These are phyloP conservation scores for Leptobrachium leishanense DNA, from an alignment of 2,113 vertebrate species.

Conservation along the genomic window DNA sequence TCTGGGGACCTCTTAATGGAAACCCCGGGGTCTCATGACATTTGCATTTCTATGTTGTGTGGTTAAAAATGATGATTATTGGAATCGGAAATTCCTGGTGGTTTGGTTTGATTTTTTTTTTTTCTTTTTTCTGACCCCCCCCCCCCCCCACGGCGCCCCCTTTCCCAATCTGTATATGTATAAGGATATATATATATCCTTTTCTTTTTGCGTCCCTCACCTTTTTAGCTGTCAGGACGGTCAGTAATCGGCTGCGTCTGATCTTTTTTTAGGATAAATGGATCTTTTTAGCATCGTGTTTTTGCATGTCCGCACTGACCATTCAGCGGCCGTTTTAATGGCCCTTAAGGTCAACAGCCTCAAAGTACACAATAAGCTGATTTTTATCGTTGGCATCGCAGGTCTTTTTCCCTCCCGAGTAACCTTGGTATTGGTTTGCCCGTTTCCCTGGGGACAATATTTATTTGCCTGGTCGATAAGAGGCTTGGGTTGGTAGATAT, in stretches of 20 bases:
- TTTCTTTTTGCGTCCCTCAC: constrained; percentile 49
- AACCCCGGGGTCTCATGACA: constrained; percentile 55
- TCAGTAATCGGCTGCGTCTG: too few species aligned
- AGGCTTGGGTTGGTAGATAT: too few species aligned
- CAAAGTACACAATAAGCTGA: too few species aligned
- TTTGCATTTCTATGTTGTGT: constrained; percentile 55
- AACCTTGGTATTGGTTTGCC: not conserved
- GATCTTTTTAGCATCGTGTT: too few species aligned
- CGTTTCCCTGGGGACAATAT: not conserved
- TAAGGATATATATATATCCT: too few species aligned
- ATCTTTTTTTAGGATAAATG: too few species aligned
- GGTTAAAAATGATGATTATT: constrained; percentile 60
- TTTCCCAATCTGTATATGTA: too few species aligned
- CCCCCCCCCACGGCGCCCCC: too few species aligned
- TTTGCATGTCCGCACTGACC: too few species aligned
- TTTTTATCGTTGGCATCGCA: too few species aligned
- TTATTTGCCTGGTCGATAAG: not conserved
- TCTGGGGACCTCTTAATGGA: constrained; percentile 15
- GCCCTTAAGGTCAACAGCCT: too few species aligned
- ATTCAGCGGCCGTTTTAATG: too few species aligned
- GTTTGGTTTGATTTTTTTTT: constrained; percentile 57
- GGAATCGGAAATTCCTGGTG: constrained; percentile 50
- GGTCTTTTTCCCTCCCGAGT: constrained; percentile 56
- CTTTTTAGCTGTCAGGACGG: constrained; percentile 47
- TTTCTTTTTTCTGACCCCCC: constrained; percentile 48